Base-by-base conservation (phyloP, 1,140 invertebrate species). In the Mycetomoellerius zeteki region DNA sequence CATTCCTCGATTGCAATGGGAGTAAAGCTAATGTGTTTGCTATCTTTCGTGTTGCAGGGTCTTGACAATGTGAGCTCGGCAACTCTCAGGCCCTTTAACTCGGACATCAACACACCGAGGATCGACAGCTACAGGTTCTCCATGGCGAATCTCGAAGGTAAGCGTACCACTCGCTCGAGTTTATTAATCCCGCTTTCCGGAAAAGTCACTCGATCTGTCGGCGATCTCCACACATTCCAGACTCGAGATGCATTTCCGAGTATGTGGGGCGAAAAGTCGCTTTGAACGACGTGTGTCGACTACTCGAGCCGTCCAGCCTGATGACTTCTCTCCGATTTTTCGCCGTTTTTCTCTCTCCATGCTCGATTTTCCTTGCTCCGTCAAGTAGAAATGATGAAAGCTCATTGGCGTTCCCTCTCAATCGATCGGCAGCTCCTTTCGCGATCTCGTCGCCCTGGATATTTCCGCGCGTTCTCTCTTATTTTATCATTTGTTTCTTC, bases 71-170 rank as follows among this genome's bases (percentile, higher is more conserved):
- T 95, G 75, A 96, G 96, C 91, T 95, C 96, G n/a, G 95, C 95
- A 47, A 95, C 95, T 81, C 94, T 96, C 86, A 95, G 96, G 91
- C 96, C 96, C 56, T 95, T 96, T 90, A 96, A 96, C 89, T 96
- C 96, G 58, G 96, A 97, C 89, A 96, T 97, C 89, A 96, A 96
- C 85, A 96, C 96, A 54, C 97, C 97, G 27, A 96, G 97, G 86
- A 98, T 98, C 91, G 98, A 98, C 94, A 97, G 97, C 65, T 98
- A 98, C 94, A 96, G 98, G 90, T 98, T 99, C 94, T 98, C 98
- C 37, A 98, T 98, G 98, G 98, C 98, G 3, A 99, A 98, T 95
- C 96, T 99, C 19, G 98, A 99, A 96, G 97, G 97, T 97, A 94
- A 94, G 93, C 16, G 3, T 47, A 33, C 7, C 30, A 19, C 14